phyloP scores from a whole-genome alignment of 2,113 vertebrate species.

The Burhinus oedicnemus region DNA sequence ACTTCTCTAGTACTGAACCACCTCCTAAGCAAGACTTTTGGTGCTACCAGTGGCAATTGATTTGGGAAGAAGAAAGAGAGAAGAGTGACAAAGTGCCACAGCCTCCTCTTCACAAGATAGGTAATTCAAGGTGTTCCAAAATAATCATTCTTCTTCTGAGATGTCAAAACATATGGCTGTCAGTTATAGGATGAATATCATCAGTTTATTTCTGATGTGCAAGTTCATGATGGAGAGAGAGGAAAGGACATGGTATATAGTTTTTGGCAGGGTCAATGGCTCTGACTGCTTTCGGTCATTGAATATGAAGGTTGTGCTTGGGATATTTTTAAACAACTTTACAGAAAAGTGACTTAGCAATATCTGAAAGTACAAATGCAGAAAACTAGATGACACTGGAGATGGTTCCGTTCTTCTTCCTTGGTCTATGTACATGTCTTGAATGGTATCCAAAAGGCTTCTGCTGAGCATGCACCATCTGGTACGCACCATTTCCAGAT shows the following conservation, averaged over 20 bases:
- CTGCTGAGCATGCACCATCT: not conserved
- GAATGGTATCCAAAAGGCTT: conserved; percentile 15
- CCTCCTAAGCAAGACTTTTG: not conserved
- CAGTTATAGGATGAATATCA: not conserved
- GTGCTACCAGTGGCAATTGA: not conserved
- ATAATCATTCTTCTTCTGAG: not conserved
- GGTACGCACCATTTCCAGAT: conserved; percentile 25
- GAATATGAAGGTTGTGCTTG: not conserved
- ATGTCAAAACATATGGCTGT: not conserved
- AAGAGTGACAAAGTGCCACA: not conserved
- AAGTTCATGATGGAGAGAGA: not conserved
- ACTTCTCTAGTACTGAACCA: not conserved
- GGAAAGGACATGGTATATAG: not conserved
- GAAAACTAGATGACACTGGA: not conserved
- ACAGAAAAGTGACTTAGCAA: not conserved
- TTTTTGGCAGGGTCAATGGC: not conserved
- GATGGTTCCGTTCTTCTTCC: not conserved
- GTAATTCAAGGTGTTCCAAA: not conserved
- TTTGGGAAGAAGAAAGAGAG: not conserved
- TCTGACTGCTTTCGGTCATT: not conserved
- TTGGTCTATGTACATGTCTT: not conserved
- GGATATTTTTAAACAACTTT: not conserved
- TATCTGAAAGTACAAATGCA: not conserved
- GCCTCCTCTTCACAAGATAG: not conserved
- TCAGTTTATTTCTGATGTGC: not conserved